phyloP scores from a whole-genome alignment of 2,113 vertebrate genomes.

The Piaya cayana region DNA sequence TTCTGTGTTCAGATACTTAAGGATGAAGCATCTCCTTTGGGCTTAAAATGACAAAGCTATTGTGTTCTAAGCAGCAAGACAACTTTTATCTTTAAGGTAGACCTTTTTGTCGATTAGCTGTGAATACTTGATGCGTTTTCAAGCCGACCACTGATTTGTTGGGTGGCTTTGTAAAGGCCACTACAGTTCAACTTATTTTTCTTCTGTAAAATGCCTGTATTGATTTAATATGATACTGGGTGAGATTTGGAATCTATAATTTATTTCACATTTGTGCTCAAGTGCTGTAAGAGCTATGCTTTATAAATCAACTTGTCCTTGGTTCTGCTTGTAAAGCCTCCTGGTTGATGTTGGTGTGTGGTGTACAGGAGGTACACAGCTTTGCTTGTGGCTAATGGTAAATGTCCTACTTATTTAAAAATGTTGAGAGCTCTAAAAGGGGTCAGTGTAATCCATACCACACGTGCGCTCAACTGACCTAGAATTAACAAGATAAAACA shows the following conservation, averaged over 20 bases:
- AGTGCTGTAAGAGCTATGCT: background rate
- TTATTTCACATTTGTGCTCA: background rate
- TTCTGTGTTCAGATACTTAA: background rate
- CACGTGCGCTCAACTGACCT: background rate
- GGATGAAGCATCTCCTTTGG: background rate
- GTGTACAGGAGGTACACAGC: background rate
- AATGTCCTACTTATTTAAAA: conserved; percentile 35
- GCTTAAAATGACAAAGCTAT: background rate
- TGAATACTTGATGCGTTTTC: background rate
- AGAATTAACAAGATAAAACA: conserved; percentile 22
- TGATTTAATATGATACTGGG: background rate
- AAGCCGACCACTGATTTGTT: background rate
- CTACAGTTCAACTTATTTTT: background rate
- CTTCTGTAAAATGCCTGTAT: background rate
- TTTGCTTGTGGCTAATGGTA: background rate
- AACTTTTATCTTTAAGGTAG: background rate
- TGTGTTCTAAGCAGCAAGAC: background rate
- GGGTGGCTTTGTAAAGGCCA: background rate
- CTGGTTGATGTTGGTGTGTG: background rate
- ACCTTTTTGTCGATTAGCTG: background rate
- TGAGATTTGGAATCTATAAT: background rate
- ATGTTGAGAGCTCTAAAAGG: conserved; percentile 3
- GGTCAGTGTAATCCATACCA: conserved; percentile 42
- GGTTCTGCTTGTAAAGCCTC: background rate
- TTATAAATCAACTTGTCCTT: background rate